Base-by-base conservation (phyloP, 1,140 invertebrate species). In the Pseudomyrmex pallidus region DNA sequence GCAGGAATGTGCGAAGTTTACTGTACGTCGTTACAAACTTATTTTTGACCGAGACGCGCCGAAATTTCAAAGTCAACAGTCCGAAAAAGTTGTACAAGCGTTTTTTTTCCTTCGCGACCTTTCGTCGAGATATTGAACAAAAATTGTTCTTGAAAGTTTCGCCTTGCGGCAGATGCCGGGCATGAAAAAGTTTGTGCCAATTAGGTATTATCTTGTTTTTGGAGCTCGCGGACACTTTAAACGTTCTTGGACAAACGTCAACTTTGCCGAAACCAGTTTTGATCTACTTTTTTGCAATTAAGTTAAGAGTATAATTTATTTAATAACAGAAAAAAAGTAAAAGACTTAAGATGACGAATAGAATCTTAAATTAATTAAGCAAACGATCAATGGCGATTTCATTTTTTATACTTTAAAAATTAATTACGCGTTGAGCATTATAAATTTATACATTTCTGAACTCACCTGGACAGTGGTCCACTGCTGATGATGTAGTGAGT, bases 401-500 rank as follows among this genome's bases (percentile, higher is more conserved):
- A n/a, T 13, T 48, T 4, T 22, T n/a, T 9, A n/a, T 1, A 17
- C 2, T 52, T 12, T 12, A 52, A 50, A 13, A 50, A 35, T 25
- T 35, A 54, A 8, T 68, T 15, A 17, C n/a, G 20, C 17, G 0
- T 5, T 66, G n/a, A 35, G 35, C 35, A 35, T 35, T 35, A 35
- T 35, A 35, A 0, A 35, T 35, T 35, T 44, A 35, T 7, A 35
- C 35, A 35, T 7, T 35, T 44, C 17, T 1, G 22, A 4, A 73
- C 95, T 96, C 90, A 96, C 96, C 96, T 96, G 57, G 96, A 95
- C 80, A 97, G 94, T n/a, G 96, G 96, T n/a, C 74, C 74, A 90
- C 95, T 96, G 90, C 95, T 96, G 91, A 95, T 95, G 86, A 97
- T 95, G 90, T 97, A 96, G 92, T 96, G 96, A 35, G 96, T 96